Conservation (phyloP, 2,797 vertebrate genomes). For the Scarus forsteni region DNA sequence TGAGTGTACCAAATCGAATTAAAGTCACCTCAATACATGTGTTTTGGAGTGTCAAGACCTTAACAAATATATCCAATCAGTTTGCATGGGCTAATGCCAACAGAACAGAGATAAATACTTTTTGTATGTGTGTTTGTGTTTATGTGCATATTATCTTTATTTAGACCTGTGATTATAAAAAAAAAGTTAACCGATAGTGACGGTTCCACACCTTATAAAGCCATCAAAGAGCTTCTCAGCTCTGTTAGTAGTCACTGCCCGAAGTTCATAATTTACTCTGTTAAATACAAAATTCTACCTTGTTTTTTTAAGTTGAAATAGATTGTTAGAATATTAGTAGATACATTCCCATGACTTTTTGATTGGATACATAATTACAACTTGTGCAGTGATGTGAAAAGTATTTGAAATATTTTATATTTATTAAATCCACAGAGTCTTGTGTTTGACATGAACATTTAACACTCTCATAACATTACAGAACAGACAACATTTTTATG, state of each 20-base stretch:
- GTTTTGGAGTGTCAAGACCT: neutral
- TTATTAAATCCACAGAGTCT: neutral
- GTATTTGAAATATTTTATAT: neutral
- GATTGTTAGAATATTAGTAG: no score
- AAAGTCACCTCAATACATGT: no score
- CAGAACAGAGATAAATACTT: no score
- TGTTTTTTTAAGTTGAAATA: no score
- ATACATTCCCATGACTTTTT: neutral
- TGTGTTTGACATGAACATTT: neutral
- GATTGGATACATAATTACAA: neutral
- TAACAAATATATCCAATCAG: neutral
- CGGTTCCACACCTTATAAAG: neutral
- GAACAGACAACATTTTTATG: neutral
- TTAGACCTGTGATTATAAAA: no score
- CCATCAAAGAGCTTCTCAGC: neutral
- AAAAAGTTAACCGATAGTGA: no score
- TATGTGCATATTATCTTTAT: neutral
- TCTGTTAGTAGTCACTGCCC: no score
- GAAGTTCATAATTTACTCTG: no score
- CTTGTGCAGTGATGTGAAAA: no score
- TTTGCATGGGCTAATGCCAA: neutral
- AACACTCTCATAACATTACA: neutral
- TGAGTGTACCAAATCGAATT: no score
- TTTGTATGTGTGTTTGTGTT: neutral
- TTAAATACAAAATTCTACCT: no score